Evolutionary conservation across 2,888 invertebrate species (phyloP).

Genomic region (Volucella bombylans): DNA sequence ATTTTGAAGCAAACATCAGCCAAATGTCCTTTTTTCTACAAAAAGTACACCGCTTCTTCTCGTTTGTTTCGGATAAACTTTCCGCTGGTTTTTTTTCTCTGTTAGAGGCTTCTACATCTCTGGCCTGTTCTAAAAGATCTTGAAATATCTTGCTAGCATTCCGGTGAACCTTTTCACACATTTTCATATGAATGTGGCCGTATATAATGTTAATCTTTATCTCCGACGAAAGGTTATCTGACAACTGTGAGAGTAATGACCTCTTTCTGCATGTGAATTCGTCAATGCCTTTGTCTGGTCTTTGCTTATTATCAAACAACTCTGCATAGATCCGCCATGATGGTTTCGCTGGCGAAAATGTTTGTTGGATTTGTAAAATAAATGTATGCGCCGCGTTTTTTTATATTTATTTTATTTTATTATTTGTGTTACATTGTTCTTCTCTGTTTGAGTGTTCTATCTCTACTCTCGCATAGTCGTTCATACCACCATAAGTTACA

Average conservation of each 20-base stretch:
- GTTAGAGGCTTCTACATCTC: background rate
- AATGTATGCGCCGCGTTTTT: no score
- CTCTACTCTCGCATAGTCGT: no score
- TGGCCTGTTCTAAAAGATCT: background rate
- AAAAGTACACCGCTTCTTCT: background rate
- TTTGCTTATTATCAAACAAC: constrained; percentile 6
- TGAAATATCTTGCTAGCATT: background rate
- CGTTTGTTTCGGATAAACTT: background rate
- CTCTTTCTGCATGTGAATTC: constrained; percentile 5
- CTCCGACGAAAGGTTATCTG: background rate
- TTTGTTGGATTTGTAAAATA: no score
- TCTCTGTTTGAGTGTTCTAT: no score
- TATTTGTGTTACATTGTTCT: no score
- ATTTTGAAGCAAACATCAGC: constrained; percentile 1
- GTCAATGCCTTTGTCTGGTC: constrained; percentile 1
- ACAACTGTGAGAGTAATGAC: constrained; percentile 1
- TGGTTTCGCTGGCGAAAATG: background rate
- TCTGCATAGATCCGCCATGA: constrained; percentile 29
- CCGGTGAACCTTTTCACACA: background rate
- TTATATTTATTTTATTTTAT: no score
- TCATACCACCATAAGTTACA: no score
- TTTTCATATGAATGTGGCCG: constrained; percentile 1
- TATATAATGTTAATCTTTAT: background rate
- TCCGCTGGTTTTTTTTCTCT: background rate
- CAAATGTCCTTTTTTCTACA: background rate